phyloP scores from a whole-genome alignment of 2,888 invertebrate genomes.

The Heliconius ismenius region DNA sequence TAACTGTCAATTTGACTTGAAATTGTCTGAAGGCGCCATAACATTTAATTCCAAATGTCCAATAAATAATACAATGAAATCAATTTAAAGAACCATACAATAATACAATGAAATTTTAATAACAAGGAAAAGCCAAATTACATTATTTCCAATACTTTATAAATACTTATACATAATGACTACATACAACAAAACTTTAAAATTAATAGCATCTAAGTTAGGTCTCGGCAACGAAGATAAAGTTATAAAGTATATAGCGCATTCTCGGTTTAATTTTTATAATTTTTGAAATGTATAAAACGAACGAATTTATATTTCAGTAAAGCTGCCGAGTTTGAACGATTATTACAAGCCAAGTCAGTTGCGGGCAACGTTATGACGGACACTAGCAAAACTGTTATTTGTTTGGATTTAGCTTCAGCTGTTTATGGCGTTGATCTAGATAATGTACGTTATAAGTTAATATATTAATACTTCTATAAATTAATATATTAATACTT shows the following conservation, averaged over 20 bases:
- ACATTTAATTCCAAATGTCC: background rate
- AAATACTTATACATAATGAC: conserved; percentile 54
- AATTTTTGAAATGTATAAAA: background rate
- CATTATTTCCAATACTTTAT: background rate
- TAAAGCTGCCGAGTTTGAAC: conserved; percentile 79
- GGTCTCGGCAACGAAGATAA: conserved; percentile 67
- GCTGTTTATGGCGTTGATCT: conserved; percentile 73
- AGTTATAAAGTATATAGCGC: conserved; percentile 60
- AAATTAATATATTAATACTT: background rate
- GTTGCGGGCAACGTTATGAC: conserved; percentile 72
- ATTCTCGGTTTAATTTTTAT: conserved; percentile 1
- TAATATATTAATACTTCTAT: background rate
- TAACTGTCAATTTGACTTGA: conserved; percentile 12
- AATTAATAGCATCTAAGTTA: conserved; percentile 66
- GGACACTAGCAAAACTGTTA: conserved; percentile 82
- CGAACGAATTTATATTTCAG: conserved; percentile 56
- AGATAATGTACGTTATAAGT: conserved; percentile 68
- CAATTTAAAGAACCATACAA: background rate
- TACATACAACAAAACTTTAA: conserved; percentile 61
- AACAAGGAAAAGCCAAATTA: background rate
- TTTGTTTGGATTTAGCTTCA: conserved; percentile 84
- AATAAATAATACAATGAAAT: background rate
- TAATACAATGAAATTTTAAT: background rate
- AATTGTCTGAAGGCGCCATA: conserved; percentile 1
- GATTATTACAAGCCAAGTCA: conserved; percentile 74